Base-by-base conservation (phyloP, 2,888 invertebrate genomes). In the Cabera pusaria region DNA sequence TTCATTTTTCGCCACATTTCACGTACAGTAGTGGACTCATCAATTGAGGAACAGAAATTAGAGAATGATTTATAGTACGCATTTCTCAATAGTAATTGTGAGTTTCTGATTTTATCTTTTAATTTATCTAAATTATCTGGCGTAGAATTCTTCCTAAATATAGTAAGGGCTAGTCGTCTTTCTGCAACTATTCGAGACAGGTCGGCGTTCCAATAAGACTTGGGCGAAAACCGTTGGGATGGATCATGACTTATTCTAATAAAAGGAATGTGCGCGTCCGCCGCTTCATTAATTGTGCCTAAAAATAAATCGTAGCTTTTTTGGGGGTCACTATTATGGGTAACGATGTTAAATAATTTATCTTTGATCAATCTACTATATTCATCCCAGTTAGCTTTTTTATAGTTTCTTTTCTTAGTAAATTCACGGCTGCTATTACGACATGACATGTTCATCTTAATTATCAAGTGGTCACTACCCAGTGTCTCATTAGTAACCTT, bases 171-270 rank as follows among this genome's bases (percentile, higher is more conserved):
- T 11, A 47, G 6, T 16, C 59, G 33, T 1, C 59, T 38, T 32
- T 48, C 12, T 3, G 61, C 59, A 2, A 59, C 53, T 1, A 23
- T 6, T 23, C 36, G 27, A 1, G 61, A 59, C 1, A 61, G 14
- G 0, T 18, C 10, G 0, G 29, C 10, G 9, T 17, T 39, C 58
- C 60, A 61, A 23, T 57, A 61, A 0, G 24, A 9, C 29, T 55
- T 56, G 0, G 56, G 49, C 10, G 25, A 48, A 40, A 60, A 58
- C 5, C 52, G 53, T 4, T 3, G 1, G 5, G 3, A 5, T 2
- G 17, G 22, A 22, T 32, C n/a, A 6, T n/a, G 5, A n/a, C 3
- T 4, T 8, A 17, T 10, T 17, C 17, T 22, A 22, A 6, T 17
- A 2, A 5, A 6, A 17, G 32, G 32, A 2, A 32, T 32, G 17